A percentile compares a stretch with the other conserved stretches of the same genome.
phyloP scores from a whole-genome alignment of 2,888 invertebrate species.

The Nymphalis polychloros region DNA sequence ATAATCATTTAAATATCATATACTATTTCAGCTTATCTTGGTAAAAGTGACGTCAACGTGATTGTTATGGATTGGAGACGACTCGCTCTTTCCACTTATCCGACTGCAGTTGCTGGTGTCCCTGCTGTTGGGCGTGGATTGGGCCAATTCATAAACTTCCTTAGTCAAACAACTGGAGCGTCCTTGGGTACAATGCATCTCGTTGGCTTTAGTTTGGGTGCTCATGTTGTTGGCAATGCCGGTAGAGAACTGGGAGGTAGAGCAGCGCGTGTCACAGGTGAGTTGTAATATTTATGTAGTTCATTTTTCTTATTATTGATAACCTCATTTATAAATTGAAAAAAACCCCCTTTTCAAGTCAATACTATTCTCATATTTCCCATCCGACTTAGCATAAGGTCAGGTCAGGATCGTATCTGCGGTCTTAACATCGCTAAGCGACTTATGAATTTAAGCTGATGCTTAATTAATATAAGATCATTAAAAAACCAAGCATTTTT shows the following conservation, averaged over 20 bases:
- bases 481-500: too few relatives aligned
- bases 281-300: constrained; percentile 1
- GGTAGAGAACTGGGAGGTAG: constrained; percentile 61
- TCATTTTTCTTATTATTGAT: too few relatives aligned
- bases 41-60: constrained; percentile 60
- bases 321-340: too few relatives aligned
- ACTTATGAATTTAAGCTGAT: too few relatives aligned
- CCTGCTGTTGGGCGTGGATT: constrained; percentile 65
- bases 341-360: too few relatives aligned
- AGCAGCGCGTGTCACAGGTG: constrained; percentile 67
- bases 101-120: constrained; percentile 57
- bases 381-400: too few relatives aligned
- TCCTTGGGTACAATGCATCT: constrained; percentile 60
- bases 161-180: constrained; percentile 54
- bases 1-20: too few relatives aligned
- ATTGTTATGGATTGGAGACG: constrained; percentile 69
- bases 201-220: constrained; percentile 52
- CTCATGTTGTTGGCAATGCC: constrained; percentile 61
- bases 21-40: constrained; percentile 51
- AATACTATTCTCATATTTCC: too few relatives aligned
- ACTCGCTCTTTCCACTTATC: constrained; percentile 54
- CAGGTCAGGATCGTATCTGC: too few relatives aligned
- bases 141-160: constrained; percentile 65
- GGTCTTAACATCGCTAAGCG: too few relatives aligned
- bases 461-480: too few relatives aligned